These are phyloP conservation scores for Cariama cristata DNA, from an alignment of 2,113 vertebrate species.

Conservation along the genomic window DNA sequence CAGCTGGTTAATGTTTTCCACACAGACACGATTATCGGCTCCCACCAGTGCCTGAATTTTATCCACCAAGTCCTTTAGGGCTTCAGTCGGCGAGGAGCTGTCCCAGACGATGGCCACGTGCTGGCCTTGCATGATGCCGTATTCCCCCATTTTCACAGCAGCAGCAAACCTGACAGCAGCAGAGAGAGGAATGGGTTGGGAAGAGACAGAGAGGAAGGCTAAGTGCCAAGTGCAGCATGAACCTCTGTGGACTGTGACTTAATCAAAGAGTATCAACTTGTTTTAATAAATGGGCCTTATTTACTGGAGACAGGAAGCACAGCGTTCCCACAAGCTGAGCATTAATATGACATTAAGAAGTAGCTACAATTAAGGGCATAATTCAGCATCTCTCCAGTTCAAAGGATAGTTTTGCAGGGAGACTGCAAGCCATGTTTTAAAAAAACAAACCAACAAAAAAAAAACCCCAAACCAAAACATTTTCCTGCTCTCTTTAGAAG, in stretches of 20 bases:
- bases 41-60: conserved; percentile 77
- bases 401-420: neutral
- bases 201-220: neutral
- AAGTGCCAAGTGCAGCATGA: neutral
- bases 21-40: conserved; percentile 70
- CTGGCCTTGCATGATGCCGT: conserved; percentile 81
- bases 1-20: conserved; percentile 88
- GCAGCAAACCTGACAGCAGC: neutral
- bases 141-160: conserved; percentile 77
- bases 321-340: neutral
- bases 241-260: neutral
- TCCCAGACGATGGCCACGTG: conserved; percentile 86
- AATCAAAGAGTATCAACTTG: neutral
- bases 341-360: neutral
- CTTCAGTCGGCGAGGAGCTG: conserved; percentile 63
- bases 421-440: neutral
- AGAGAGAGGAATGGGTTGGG: neutral
- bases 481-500: neutral
- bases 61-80: conserved; percentile 80
- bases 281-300: neutral
- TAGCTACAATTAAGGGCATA: neutral
- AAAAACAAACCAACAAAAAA: neutral
- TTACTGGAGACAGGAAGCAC: neutral
- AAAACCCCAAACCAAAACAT: no score
- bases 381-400: neutral